phyloP scores from a whole-genome alignment of 2,113 vertebrate species.

The Leptobrachium leishanense region DNA sequence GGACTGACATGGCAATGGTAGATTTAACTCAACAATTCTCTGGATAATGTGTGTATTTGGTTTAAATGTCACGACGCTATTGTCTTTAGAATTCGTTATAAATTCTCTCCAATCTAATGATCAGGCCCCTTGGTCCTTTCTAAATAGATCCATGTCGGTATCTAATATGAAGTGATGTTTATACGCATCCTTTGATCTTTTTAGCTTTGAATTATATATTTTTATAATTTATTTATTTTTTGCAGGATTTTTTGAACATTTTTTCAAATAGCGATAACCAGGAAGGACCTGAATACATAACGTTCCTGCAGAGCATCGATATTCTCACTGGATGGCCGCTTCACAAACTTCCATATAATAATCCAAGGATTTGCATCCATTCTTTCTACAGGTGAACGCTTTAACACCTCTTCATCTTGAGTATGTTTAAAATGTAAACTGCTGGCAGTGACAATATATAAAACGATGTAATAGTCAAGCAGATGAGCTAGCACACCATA shows the following conservation, averaged over 20 bases:
- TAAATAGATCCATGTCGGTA: no score
- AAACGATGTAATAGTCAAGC: not conserved
- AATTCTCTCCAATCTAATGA: no score
- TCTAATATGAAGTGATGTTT: no score
- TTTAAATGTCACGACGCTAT: no score
- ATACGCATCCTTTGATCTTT: no score
- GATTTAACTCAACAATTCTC: no score
- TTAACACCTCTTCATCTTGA: slow-evolving; percentile 11
- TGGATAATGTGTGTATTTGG: no score
- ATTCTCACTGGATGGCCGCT: slow-evolving; percentile 39
- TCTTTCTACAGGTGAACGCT: slow-evolving; percentile 35
- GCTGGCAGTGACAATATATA: not conserved
- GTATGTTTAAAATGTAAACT: not conserved
- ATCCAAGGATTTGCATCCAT: slow-evolving; percentile 30
- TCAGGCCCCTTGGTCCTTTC: no score
- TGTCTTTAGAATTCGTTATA: no score
- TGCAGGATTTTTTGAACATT: slow-evolving; percentile 32
- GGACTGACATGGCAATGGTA: no score
- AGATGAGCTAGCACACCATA: not conserved
- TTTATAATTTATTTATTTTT: slow-evolving; percentile 6
- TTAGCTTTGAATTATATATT: no score
- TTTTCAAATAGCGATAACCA: slow-evolving; percentile 35
- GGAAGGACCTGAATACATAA: slow-evolving; percentile 32
- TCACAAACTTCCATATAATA: slow-evolving; percentile 46
- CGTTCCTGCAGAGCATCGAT: slow-evolving; percentile 33